These are phyloP conservation scores for Cyanistes caeruleus DNA, from an alignment of 2,113 vertebrate genomes.

Conservation along the genomic window DNA sequence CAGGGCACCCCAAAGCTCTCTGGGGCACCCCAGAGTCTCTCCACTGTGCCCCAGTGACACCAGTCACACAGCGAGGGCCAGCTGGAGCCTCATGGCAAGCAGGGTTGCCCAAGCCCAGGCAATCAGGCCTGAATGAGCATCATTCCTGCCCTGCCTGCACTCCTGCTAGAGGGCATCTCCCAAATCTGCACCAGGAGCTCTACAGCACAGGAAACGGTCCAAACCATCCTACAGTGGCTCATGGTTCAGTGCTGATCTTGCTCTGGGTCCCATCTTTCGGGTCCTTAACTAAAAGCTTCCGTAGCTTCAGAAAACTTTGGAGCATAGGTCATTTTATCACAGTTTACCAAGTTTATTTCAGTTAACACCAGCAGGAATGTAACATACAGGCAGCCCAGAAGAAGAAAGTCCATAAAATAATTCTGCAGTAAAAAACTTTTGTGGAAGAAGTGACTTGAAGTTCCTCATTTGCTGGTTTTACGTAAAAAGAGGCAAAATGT, in stretches of 20 bases:
- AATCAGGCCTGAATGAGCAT: neutral
- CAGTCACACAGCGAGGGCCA: neutral
- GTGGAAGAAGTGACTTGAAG: neutral
- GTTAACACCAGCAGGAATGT: neutral
- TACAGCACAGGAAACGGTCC: neutral
- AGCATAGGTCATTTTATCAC: neutral
- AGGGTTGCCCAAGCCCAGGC: neutral
- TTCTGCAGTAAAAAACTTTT: neutral
- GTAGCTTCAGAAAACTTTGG: neutral
- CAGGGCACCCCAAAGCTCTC: neutral
- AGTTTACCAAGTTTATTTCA: neutral
- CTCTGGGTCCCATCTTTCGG: neutral
- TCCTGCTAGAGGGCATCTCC: rapidly evolving
- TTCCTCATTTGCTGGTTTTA: conserved; percentile 46
- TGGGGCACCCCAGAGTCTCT: too few species aligned
- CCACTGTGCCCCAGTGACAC: neutral
- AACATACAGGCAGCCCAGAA: neutral
- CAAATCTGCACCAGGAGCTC: neutral
- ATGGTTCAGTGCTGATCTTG: neutral
- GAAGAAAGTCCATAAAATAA: neutral
- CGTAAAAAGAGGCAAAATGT: neutral
- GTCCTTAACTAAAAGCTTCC: neutral
- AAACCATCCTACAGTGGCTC: neutral
- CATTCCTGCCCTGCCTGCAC: neutral
- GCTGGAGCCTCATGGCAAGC: neutral